phyloP scores from a whole-genome alignment of 2,113 vertebrate genomes.

The Andinoacara biseriatus region DNA sequence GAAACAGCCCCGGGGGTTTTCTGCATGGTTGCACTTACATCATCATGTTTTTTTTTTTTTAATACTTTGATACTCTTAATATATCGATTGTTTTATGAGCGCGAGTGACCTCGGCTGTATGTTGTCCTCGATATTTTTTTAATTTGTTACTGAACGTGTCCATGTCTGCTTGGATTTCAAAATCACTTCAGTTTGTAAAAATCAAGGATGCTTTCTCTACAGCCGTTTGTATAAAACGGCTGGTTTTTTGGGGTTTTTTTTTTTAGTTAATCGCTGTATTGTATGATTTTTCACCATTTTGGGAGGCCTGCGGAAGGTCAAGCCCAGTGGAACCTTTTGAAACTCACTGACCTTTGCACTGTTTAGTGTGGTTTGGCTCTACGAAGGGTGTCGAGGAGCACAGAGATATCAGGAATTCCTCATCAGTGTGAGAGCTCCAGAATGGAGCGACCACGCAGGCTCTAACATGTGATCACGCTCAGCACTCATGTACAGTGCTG shows the following conservation, averaged over 20 bases:
- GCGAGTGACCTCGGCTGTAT: not conserved
- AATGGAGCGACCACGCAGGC: not conserved
- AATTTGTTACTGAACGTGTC: not conserved
- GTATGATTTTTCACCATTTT: not conserved
- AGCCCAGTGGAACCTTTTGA: not conserved
- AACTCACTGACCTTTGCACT: not conserved
- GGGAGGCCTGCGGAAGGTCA: not conserved
- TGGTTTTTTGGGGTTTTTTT: too few relatives aligned
- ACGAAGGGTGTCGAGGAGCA: not conserved
- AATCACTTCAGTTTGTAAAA: not conserved
- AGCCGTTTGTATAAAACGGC: not conserved
- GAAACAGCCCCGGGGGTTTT: conserved; percentile 40
- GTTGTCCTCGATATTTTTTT: not conserved
- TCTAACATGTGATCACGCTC: not conserved
- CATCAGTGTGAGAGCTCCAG: not conserved
- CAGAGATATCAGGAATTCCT: not conserved
- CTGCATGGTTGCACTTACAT: conserved; percentile 15
- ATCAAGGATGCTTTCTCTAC: not conserved
- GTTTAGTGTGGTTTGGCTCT: not conserved
- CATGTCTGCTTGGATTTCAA: not conserved
- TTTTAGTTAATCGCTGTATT: too few relatives aligned
- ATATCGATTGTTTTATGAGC: not conserved
- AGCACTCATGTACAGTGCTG: not conserved
- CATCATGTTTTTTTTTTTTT: not conserved
- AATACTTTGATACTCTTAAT: not conserved